These are phyloP conservation scores for Cheilosia scutellata DNA, from an alignment of 2,888 invertebrate genomes.

Conservation along the genomic window DNA sequence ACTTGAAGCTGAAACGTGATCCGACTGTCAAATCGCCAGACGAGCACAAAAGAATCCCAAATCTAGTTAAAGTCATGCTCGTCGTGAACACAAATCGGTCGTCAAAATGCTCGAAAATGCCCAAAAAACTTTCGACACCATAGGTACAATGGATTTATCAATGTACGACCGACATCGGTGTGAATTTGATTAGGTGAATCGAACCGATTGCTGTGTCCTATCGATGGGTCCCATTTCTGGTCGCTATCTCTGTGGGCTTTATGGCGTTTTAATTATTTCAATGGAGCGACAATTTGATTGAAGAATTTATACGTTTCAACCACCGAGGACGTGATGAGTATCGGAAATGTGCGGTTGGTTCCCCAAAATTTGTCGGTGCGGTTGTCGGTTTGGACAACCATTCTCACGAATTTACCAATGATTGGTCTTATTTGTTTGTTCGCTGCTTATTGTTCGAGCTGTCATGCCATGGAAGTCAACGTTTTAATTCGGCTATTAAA, in stretches of 20 bases:
- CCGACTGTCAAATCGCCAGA: not conserved
- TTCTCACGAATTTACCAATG: constrained; percentile 68
- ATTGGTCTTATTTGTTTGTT: constrained; percentile 8
- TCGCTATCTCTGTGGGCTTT: constrained; percentile 39
- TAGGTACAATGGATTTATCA: constrained; percentile 20
- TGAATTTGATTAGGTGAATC: constrained; percentile 63
- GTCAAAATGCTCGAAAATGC: constrained; percentile 56
- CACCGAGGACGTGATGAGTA: constrained; percentile 60
- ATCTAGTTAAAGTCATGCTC: constrained; percentile 32
- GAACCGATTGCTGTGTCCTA: constrained; percentile 20
- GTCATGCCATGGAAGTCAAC: constrained; percentile 29
- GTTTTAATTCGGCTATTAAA: constrained; percentile 71
- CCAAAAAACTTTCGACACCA: constrained; percentile 42
- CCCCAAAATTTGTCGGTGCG: not conserved
- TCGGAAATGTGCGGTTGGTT: constrained; percentile 44
- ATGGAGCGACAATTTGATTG: constrained; percentile 47
- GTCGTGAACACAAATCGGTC: constrained; percentile 66
- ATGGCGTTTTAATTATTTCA: constrained; percentile 71
- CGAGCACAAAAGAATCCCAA: not conserved
- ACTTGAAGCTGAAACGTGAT: constrained; percentile 49
- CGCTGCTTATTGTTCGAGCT: constrained; percentile 1
- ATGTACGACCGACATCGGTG: constrained; percentile 33
- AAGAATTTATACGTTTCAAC: constrained; percentile 66
- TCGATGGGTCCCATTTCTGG: not conserved
- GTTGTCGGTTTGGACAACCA: not conserved